These are phyloP conservation scores for Drosophila arawakana DNA, from an alignment of 1,140 invertebrate species.

Conservation along the genomic window DNA sequence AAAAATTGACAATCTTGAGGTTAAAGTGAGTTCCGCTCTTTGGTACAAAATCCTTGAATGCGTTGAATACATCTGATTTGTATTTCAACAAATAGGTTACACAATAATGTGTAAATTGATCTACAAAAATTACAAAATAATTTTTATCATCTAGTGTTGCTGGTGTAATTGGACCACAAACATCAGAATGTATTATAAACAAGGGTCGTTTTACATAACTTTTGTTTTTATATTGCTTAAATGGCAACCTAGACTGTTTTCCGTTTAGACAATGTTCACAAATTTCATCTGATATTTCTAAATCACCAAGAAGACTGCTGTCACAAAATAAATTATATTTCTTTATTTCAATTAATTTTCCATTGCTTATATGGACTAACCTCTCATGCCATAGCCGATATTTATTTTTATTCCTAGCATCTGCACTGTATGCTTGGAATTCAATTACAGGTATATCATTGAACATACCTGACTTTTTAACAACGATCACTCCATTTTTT, in stretches of 20 bases:
- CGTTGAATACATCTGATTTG: constrained; percentile 32
- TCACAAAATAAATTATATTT: constrained; percentile 11
- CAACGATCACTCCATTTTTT: constrained; percentile 1
- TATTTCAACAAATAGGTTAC: constrained; percentile 32
- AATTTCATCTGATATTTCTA: constrained; percentile 3
- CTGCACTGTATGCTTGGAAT: constrained; percentile 9
- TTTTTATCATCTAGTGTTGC: constrained; percentile 14
- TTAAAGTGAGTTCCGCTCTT: too few relatives aligned
- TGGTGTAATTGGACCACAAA: background rate
- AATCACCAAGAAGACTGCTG: background rate
- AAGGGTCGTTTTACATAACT: too few relatives aligned
- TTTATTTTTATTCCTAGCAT: constrained; percentile 21
- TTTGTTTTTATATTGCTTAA: too few relatives aligned
- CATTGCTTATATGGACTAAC: background rate
- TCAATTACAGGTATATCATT: background rate
- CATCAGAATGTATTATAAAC: too few relatives aligned
- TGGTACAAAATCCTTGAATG: constrained; percentile 8
- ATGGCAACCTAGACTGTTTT: background rate
- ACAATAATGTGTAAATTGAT: constrained; percentile 22
- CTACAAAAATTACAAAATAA: constrained; percentile 15
- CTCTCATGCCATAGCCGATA: constrained; percentile 30
- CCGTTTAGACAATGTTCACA: constrained; percentile 9
- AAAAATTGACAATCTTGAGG: too few relatives aligned
- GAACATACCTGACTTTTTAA: background rate
- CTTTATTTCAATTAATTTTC: constrained; percentile 14